These are phyloP conservation scores for Troides oblongomaculatus DNA, from an alignment of 2,888 invertebrate genomes.

Conservation along the genomic window DNA sequence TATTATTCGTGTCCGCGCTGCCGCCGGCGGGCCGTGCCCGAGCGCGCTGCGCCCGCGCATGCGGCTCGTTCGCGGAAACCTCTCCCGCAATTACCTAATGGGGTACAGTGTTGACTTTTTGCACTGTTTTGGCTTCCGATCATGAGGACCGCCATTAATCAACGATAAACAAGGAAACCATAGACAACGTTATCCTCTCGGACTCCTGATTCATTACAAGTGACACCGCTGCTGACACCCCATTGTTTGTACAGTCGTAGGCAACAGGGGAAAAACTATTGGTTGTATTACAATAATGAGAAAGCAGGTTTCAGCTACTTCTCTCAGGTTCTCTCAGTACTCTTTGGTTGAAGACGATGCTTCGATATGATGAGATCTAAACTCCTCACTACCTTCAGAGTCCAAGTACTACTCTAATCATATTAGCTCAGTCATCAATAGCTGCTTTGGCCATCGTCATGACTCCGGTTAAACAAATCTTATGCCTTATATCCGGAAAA, in stretches of 20 bases:
- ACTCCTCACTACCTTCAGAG: too few relatives aligned
- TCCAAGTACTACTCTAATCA: too few relatives aligned
- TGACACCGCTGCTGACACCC: not conserved
- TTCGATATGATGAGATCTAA: too few relatives aligned
- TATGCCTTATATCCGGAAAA: too few relatives aligned
- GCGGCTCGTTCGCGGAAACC: conserved; percentile 58
- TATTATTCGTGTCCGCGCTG: conserved; percentile 78
- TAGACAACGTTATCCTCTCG: conserved; percentile 32
- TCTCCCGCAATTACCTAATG: conserved; percentile 69
- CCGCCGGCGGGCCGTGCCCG: conserved; percentile 41
- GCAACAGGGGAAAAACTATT: not conserved
- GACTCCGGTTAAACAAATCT: too few relatives aligned
- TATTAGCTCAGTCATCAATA: too few relatives aligned
- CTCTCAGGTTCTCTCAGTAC: too few relatives aligned
- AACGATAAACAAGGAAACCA: conserved; percentile 50
- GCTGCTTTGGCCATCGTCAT: too few relatives aligned
- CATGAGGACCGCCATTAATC: conserved; percentile 62
- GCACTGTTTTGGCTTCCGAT: conserved; percentile 75
- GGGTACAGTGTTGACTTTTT: conserved; percentile 67
- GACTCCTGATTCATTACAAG: not conserved
- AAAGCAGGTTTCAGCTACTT: too few relatives aligned
- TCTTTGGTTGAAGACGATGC: too few relatives aligned
- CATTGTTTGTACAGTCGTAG: conserved; percentile 19
- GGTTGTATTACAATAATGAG: too few relatives aligned
- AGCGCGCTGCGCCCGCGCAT: conserved; percentile 35